Conservation (phyloP, 2,797 vertebrate species). For the Muscicapa striata region DNA sequence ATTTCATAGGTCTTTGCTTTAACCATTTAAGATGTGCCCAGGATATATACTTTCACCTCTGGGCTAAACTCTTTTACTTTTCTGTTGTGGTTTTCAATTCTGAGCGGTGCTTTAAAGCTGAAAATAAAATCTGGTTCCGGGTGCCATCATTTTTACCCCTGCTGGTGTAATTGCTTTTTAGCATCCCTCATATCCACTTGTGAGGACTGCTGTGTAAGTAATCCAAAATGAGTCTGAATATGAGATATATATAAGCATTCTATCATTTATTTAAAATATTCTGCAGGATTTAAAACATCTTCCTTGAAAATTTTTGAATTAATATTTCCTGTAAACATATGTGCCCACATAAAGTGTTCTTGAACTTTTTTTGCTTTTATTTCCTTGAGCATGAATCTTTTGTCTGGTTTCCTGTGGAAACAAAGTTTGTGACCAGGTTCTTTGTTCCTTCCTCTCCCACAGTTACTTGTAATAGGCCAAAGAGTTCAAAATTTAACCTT, state of each 20-base stretch:
- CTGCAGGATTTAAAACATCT: background rate
- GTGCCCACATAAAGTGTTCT: background rate
- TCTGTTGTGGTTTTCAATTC: background rate
- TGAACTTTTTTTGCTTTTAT: background rate
- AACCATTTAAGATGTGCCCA: background rate
- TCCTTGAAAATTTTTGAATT: background rate
- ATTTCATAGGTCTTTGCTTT: background rate
- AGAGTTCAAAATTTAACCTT: constrained; percentile 27
- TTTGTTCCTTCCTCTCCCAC: constrained; percentile 35
- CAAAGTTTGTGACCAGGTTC: background rate
- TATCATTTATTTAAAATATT: background rate
- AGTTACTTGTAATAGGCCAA: background rate
- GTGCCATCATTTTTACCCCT: background rate
- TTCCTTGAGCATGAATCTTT: background rate
- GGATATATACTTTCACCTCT: background rate
- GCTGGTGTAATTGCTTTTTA: background rate
- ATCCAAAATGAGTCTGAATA: background rate
- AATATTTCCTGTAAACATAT: background rate
- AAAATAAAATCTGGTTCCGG: background rate
- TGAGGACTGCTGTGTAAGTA: background rate
- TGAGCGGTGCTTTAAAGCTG: background rate
- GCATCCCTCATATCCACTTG: accelerated
- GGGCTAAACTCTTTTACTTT: background rate
- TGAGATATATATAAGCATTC: background rate
- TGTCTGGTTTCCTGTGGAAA: constrained; percentile 33